Evolutionary conservation across 2,888 invertebrate genomes (phyloP), one percentile per base, ranked within the genome.

Genomic region (Drosophila niveifrons): DNA sequence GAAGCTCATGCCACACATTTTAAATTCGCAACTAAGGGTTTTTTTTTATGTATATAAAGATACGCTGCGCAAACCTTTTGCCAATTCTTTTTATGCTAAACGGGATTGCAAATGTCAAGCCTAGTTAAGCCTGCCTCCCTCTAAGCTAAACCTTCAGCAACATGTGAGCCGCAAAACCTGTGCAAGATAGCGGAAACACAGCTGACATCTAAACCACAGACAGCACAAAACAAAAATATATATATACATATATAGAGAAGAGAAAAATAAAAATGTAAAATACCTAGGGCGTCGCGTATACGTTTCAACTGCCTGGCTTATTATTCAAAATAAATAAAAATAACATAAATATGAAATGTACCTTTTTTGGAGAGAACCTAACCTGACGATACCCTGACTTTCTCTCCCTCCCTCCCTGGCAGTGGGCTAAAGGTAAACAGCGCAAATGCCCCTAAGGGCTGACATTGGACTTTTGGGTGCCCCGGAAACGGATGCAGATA

Each of bases 401-500:
- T 46, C 15, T 47, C 28, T 36, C 7, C 18, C 2, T 17, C 2
- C 11, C 11, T 13, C 11, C 6, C 36, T n/a, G 11, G 36, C 11
- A 11, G 6, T 3, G 36, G n/a, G 23, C 6, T 3, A 61, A 50
- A 46, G 61, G 50, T 48, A 63, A 71, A 67, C 61, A 56, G 50
- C 39, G 18, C 6, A 34, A 61, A 65, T 66, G 50, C 29, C 47
- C 47, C 43, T 23, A n/a, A 53, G 48, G 47, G 47, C 46, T 46
- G 46, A 8, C 23, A 46, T 48, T 48, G 36, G 50, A 46, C 28
- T 6, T 23, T 48, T 48, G 48, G 56, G 18, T 31, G 41, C 34
- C 36, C 62, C 66, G 77, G 77, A 77, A 62, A 47, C 77, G 82
- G 85, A 78, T 41, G 13, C 39, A 41, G 70, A 66, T 72, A 77